phyloP scores from a whole-genome alignment of 2,888 invertebrate species.

The Drosophila pseudotalamancana region DNA sequence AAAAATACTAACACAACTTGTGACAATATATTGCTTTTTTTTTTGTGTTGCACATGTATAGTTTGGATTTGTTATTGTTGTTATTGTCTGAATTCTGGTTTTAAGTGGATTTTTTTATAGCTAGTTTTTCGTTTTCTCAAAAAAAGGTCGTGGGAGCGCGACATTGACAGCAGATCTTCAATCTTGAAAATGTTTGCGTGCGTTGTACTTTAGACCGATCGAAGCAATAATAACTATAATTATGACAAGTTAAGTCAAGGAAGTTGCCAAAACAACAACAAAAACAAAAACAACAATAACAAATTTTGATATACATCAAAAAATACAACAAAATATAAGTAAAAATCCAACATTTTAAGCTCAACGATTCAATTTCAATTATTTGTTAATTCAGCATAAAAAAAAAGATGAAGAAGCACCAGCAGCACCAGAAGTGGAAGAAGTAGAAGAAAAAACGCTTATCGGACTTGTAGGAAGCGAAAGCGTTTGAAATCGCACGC shows the following conservation, averaged over 20 bases:
- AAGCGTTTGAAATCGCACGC: constrained; percentile 70
- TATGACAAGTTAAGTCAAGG: constrained; percentile 28
- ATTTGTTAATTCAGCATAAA: constrained; percentile 42
- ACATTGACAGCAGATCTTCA: constrained; percentile 55
- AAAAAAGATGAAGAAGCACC: neutral
- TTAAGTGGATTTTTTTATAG: no score
- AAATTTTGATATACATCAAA: neutral
- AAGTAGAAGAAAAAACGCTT: constrained; percentile 19
- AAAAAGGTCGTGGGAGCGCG: constrained; percentile 67
- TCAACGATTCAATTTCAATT: constrained; percentile 51
- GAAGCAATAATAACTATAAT: constrained; percentile 22
- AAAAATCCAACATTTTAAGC: constrained; percentile 13
- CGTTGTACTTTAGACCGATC: constrained; percentile 19
- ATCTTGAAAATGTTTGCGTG: constrained; percentile 12
- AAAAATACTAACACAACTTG: neutral
- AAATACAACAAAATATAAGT: constrained; percentile 17
- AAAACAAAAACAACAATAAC: constrained; percentile 4
- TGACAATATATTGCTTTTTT: constrained; percentile 12
- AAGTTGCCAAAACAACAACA: constrained; percentile 31
- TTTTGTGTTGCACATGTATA: constrained; percentile 20
- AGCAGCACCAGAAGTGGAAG: neutral
- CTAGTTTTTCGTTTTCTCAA: constrained; percentile 3
- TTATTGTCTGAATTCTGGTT: constrained; percentile 34
- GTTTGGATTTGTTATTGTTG: constrained; percentile 20
- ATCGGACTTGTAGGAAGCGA: constrained; percentile 56